A percentile compares a stretch with the other conserved stretches of the same genome.
These are phyloP conservation scores for Apomyelois bistriatella DNA, from an alignment of 2,888 invertebrate species.

Conservation along the genomic window DNA sequence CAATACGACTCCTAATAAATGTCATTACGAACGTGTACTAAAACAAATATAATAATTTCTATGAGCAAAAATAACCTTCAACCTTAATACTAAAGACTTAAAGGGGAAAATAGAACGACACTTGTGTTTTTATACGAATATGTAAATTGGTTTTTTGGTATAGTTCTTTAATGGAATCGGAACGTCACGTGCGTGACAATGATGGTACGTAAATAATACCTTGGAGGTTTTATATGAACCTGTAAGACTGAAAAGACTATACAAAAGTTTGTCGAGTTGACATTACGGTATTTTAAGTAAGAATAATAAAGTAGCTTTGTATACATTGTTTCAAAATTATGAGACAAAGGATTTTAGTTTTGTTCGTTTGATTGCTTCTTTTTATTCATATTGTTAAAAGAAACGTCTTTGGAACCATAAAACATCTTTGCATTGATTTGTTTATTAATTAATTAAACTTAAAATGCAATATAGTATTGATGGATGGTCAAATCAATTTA, in stretches of 20 bases:
- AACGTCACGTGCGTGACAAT: constrained; percentile 74
- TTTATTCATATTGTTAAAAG: no score
- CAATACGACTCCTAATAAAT: constrained; percentile 77
- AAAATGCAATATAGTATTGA: no score
- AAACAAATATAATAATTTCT: constrained; percentile 34
- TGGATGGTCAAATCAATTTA: no score
- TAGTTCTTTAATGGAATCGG: constrained; percentile 74
- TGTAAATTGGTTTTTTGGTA: constrained; percentile 43
- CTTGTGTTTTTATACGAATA: constrained; percentile 14
- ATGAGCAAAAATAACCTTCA: constrained; percentile 19
- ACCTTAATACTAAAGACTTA: constrained; percentile 21
- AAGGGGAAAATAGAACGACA: constrained; percentile 22
- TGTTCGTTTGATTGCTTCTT: neutral
- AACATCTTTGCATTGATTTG: no score
- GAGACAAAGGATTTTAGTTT: constrained; percentile 7
- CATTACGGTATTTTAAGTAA: constrained; percentile 16
- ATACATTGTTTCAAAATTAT: neutral
- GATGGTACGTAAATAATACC: constrained; percentile 67
- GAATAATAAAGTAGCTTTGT: constrained; percentile 9
- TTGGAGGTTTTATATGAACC: constrained; percentile 59
- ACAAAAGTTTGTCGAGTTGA: constrained; percentile 48
- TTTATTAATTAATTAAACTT: no score
- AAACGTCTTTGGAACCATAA: no score
- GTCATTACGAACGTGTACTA: constrained; percentile 71
- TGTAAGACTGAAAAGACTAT: constrained; percentile 43